phyloP scores from a whole-genome alignment of 1,140 invertebrate species.

The Drosophila nannoptera region DNA sequence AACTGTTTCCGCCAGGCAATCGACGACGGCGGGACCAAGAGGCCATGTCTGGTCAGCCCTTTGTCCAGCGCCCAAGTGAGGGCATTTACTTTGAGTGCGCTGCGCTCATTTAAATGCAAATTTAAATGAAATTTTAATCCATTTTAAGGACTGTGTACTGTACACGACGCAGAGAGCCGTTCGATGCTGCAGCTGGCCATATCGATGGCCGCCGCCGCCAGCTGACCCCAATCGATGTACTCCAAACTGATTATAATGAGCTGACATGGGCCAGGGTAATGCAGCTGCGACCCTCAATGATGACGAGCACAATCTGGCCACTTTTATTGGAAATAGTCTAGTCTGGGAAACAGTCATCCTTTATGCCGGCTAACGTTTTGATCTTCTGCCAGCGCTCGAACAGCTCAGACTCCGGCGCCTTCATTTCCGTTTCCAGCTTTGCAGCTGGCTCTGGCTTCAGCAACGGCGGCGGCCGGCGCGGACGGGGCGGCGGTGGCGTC shows the following conservation, averaged over 20 bases:
- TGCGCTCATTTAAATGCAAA: slow-evolving; percentile 78
- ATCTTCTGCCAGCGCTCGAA: slow-evolving; percentile 38
- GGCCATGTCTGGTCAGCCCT: slow-evolving; percentile 28
- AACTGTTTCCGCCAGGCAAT: slow-evolving; percentile 18
- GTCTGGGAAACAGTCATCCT: not conserved
- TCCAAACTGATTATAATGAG: slow-evolving; percentile 39
- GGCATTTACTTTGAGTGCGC: slow-evolving; percentile 71
- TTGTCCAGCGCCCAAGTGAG: slow-evolving; percentile 38
- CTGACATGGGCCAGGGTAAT: not conserved
- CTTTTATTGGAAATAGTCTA: too few relatives aligned
- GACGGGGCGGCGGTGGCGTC: too few relatives aligned
- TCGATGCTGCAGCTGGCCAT: slow-evolving; percentile 52
- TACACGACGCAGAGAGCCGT: slow-evolving; percentile 28
- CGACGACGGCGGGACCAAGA: too few relatives aligned
- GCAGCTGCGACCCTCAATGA: too few relatives aligned
- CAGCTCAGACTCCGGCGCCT: not conserved
- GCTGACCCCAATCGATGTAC: slow-evolving; percentile 13
- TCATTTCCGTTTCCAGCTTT: slow-evolving; percentile 3
- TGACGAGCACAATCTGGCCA: not conserved
- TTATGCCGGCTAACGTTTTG: slow-evolving; percentile 28
- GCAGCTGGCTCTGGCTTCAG: too few relatives aligned
- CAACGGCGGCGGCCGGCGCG: too few relatives aligned
- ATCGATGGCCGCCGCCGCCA: slow-evolving; percentile 17
- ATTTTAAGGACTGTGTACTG: slow-evolving; percentile 61
- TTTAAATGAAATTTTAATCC: slow-evolving; percentile 79